phyloP scores from a whole-genome alignment of 2,797 vertebrate species.

The Pitangus sulphuratus region DNA sequence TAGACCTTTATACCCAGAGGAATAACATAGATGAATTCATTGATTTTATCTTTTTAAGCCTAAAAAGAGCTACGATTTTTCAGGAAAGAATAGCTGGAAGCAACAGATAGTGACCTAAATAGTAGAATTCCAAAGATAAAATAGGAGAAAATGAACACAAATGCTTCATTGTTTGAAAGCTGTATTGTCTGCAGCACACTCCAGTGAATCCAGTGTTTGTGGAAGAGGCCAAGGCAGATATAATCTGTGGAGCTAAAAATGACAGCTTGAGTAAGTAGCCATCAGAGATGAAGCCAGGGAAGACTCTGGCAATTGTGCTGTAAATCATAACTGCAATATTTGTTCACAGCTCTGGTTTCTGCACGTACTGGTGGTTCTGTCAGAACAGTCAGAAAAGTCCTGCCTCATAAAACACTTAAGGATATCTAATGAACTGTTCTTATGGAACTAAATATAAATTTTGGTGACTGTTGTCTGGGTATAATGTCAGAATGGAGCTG shows the following conservation, averaged over 20 bases:
- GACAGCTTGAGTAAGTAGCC: conserved; percentile 39
- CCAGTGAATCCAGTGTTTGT: conserved; percentile 47
- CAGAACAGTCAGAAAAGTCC: neutral
- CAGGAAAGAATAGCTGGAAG: conserved; percentile 51
- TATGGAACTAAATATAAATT: neutral
- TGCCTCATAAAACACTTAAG: conserved; percentile 16
- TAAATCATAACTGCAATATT: conserved; percentile 33
- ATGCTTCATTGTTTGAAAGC: conserved; percentile 51
- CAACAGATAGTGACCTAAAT: conserved; percentile 68
- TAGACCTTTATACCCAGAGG: conserved; percentile 54
- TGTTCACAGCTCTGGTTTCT: conserved; percentile 16
- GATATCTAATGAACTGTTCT: neutral
- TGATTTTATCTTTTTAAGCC: conserved; percentile 64
- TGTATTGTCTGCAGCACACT: conserved; percentile 36
- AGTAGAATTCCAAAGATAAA: conserved; percentile 59
- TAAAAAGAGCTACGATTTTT: conserved; percentile 58
- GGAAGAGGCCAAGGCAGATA: conserved; percentile 40
- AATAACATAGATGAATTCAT: conserved; percentile 59
- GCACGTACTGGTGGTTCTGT: neutral
- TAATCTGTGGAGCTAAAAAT: conserved; percentile 32
- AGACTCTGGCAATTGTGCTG: neutral
- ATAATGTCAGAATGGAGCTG: neutral
- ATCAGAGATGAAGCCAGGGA: neutral
- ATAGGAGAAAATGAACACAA: conserved; percentile 54
- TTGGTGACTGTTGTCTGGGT: neutral